Percentiles rank a stretch among this genome's conserved stretches.
These are phyloP conservation scores for Halcyon smyrnensis DNA, from an alignment of 2,797 vertebrate species.

Conservation along the genomic window DNA sequence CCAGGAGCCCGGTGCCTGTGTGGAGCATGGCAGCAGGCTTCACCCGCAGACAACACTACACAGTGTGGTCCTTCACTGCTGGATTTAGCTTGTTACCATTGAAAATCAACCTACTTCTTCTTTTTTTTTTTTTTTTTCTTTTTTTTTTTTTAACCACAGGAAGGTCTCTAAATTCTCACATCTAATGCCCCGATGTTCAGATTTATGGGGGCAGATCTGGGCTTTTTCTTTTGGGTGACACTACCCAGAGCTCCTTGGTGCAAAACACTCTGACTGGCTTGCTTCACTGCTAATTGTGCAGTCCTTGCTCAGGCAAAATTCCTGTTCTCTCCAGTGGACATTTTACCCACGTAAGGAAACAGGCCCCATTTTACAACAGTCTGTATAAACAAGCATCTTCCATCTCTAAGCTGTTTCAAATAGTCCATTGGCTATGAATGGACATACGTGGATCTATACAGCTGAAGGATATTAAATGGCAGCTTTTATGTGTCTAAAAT, in stretches of 20 bases:
- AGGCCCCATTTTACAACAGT: background rate
- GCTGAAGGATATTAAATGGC: background rate
- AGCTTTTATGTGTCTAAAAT: conserved; percentile 30
- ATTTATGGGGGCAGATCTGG: accelerated
- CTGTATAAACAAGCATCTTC: background rate
- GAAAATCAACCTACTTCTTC: background rate
- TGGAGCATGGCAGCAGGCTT: background rate
- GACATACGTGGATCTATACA: background rate
- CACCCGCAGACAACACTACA: background rate
- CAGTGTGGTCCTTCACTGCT: background rate
- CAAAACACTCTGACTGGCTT: background rate
- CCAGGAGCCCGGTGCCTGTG: background rate
- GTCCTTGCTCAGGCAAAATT: conserved; percentile 18
- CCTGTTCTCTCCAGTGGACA: background rate
- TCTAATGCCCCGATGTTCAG: background rate
- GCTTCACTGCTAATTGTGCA: background rate
- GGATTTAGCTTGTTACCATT: background rate
- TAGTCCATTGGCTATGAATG: background rate
- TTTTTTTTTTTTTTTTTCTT: background rate
- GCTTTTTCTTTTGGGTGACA: background rate
- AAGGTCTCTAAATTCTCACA: background rate
- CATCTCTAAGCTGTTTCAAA: background rate
- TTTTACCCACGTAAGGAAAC: conserved; percentile 26
- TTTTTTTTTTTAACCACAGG: background rate
- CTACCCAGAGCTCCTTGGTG: background rate